Base-by-base conservation (phyloP, 53 echinoderm and acorn worm species). In the Glandiceps talaboti region DNA sequence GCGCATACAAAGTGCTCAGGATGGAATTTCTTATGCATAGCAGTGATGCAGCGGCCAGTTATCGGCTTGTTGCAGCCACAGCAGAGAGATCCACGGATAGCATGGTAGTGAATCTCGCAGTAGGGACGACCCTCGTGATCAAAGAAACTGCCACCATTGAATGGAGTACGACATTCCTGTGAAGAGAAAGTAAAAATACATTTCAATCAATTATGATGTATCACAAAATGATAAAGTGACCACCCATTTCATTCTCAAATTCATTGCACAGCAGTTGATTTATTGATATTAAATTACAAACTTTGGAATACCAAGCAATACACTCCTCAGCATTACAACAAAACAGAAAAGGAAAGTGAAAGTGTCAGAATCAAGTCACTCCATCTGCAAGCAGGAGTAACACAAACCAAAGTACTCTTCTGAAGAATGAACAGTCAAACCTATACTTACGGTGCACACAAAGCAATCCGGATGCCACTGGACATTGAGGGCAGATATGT, bases 401-500 rank as follows among this genome's bases (percentile, higher is more conserved):
- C n/a, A n/a, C n/a, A n/a, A n/a, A n/a, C n/a, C n/a, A n/a, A n/a
- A n/a, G n/a, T n/a, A n/a, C n/a, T n/a, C n/a, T n/a, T n/a, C n/a
- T n/a, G n/a, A n/a, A n/a, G n/a, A n/a, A n/a, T n/a, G n/a, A n/a
- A n/a, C n/a, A n/a, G n/a, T n/a, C 77, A 28, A 6, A 31, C 26
- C 32, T 0, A 12, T 76, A 91, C 99, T 89, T 80, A 97, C 99
- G 83, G 87, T 84, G 82, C 99, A 97, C 26, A 97, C 99, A 81
- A 97, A 97, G 88, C 99, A 97, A 73, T 91, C 91, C 12, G 92
- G 93, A 84, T 97, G 99, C 99, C 99, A 97, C 83, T 97, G 99
- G 29, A 87, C 91, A 82, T 89, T 97, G 28, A 97, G 85, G 28
- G 99, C 99, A 29, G 99, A 90, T 32, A 97, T 97, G 79, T 93